A percentile compares a stretch with the other conserved stretches of the same genome.
Evolutionary conservation across 2,113 vertebrate genomes (phyloP).

Genomic region (Pangasianodon gigas): DNA sequence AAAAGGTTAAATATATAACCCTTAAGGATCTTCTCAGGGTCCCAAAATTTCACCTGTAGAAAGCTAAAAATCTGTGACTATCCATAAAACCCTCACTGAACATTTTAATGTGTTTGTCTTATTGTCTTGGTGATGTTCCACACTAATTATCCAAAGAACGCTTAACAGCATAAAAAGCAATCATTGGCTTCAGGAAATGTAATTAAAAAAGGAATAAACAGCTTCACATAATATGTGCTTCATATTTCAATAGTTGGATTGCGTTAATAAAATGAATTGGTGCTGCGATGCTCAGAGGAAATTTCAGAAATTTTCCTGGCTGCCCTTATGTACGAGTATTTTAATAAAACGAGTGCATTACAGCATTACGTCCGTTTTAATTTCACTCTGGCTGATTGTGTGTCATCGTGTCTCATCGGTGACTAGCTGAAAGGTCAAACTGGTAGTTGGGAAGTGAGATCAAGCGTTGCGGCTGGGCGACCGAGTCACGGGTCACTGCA

Average conservation of each 20-base stretch:
- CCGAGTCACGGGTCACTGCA: conserved; percentile 59
- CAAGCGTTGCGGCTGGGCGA: conserved; percentile 38
- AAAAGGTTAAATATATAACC: too few species aligned
- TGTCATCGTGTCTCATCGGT: conserved; percentile 43
- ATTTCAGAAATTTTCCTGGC: neutral
- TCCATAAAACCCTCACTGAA: neutral
- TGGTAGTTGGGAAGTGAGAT: conserved; percentile 56
- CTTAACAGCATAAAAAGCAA: neutral
- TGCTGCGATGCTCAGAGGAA: neutral
- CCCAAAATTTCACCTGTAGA: neutral
- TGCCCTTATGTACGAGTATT: neutral
- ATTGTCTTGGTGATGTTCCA: neutral
- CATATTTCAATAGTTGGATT: neutral
- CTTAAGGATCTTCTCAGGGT: neutral
- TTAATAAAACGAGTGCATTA: neutral
- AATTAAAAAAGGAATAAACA: neutral
- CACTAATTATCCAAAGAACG: neutral
- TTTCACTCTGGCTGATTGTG: conserved; percentile 50
- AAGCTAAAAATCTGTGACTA: neutral
- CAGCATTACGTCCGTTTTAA: conserved; percentile 18
- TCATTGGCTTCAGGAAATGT: neutral
- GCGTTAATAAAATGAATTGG: neutral
- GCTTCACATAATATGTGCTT: neutral
- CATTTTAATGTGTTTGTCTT: neutral
- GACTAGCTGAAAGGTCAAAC: conserved; percentile 69